phyloP scores from a whole-genome alignment of 2,113 vertebrate species.

The Xiphophorus hellerii region DNA sequence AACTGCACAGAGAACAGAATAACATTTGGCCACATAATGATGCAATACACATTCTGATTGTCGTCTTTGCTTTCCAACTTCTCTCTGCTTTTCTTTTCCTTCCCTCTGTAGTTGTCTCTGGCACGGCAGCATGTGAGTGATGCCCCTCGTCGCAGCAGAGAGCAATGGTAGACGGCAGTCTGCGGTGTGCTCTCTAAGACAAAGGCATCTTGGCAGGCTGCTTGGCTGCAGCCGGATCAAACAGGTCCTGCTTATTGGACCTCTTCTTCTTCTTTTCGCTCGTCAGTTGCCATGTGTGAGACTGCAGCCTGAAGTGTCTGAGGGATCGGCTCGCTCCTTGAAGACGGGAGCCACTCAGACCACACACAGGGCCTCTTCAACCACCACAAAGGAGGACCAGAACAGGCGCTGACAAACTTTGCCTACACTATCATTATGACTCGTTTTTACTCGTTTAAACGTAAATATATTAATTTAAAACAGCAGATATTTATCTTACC shows the following conservation, averaged over 20 bases:
- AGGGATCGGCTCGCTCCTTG: constrained; percentile 61
- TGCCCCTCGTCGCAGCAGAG: constrained; percentile 61
- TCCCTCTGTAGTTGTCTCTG: constrained; percentile 34
- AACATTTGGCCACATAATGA: constrained; percentile 29
- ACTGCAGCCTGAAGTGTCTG: constrained; percentile 66
- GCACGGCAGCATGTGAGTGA: constrained; percentile 69
- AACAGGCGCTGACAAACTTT: constrained; percentile 41
- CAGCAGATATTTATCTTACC: constrained; percentile 1
- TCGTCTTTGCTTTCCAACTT: constrained; percentile 9
- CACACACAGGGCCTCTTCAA: constrained; percentile 74
- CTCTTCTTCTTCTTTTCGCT: constrained; percentile 62
- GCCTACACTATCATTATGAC: constrained; percentile 38
- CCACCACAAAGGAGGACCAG: constrained; percentile 60
- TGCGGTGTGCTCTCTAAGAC: constrained; percentile 73
- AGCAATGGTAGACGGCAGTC: constrained; percentile 70
- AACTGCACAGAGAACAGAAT: constrained; percentile 42
- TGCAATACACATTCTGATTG: constrained; percentile 10
- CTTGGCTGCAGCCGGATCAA: constrained; percentile 72
- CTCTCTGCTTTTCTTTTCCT: constrained; percentile 6
- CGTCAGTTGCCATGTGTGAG: constrained; percentile 57
- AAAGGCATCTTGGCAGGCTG: constrained; percentile 78
- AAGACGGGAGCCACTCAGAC: constrained; percentile 69
- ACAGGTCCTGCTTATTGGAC: constrained; percentile 76
- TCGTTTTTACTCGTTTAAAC: constrained; percentile 23
- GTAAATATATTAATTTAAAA: constrained; percentile 26